phyloP scores from a whole-genome alignment of 1,140 invertebrate species.

The Dendroctonus ponderosae region DNA sequence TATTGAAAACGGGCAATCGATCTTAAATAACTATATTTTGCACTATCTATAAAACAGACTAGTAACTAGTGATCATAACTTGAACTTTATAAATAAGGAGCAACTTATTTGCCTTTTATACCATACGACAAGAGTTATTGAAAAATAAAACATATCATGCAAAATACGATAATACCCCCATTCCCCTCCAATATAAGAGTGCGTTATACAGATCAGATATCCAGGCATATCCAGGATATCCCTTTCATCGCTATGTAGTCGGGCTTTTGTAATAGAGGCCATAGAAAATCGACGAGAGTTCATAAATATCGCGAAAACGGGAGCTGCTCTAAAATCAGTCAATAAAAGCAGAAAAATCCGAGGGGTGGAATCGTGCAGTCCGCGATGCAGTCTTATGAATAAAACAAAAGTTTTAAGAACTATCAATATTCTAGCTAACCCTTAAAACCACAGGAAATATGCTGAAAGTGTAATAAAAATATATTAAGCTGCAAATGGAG shows the following conservation, averaged over 20 bases:
- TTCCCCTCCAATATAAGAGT: conserved; percentile 19
- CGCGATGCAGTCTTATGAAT: conserved; percentile 45
- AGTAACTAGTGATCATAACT: no score
- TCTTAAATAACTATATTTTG: no score
- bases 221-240: conserved; percentile 25
- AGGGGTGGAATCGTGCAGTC: conserved; percentile 40
- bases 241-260: conserved; percentile 19
- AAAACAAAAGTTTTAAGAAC: conserved; percentile 49
- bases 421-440: conserved; percentile 35
- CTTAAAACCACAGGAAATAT: no score
- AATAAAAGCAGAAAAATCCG: conserved; percentile 46
- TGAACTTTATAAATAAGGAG: no score
- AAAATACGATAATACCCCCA: conserved; percentile 21
- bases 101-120: no score
- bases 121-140: neutral
- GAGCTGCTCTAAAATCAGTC: conserved; percentile 44
- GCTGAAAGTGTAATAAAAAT: no score
- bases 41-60: no score
- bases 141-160: neutral
- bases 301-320: conserved; percentile 46
- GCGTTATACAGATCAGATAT: conserved; percentile 25
- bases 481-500: no score
- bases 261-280: conserved; percentile 19
- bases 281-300: conserved; percentile 30
- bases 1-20: no score